Evolutionary conservation across 2,888 invertebrate species (phyloP), one percentile per base, ranked within the genome.

Genomic region (Lithophane socia): DNA sequence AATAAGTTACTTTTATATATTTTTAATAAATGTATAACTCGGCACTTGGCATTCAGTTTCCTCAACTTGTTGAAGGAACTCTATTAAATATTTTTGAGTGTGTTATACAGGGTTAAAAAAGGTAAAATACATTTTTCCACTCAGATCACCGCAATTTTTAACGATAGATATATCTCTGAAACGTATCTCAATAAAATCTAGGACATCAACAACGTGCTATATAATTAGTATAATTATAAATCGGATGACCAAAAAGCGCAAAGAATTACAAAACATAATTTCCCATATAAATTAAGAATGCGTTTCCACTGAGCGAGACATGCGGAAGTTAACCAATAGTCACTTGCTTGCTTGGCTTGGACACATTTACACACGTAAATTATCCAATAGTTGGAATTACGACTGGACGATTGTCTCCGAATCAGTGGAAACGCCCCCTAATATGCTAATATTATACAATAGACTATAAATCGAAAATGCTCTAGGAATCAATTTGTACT

Each of bases 221-320:
- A 76, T 72, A 73, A 75, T 64, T 21, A 60, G 44, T 86, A 77
- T 66, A 8, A 52, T 63, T 70, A 71, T 49, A 68, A 82, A 83
- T 73, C 79, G 79, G 83, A 83, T 74, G 71, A 72, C 79, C 73
- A 83, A 83, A 72, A 78, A 78, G 63, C 86, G 73, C 85, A 72
- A 73, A 63, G 3, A 64, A 71, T 68, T 77, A 56, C 60, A 67
- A 68, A 69, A 64, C n/a, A 42, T 58, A 29, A 56, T 58, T 72
- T 65, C 12, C 8, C 13, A 60, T 60, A 49, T 56, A 52, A 7
- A 71, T 61, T 61, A 69, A 67, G 64, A n/a, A 4, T 56, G 44
- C 18, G 58, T 75, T 75, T 68, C 44, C 85, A 85, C 85, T 68
- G 71, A 67, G 44, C n/a, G 10, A 56, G n/a, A 63, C 1, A n/a